phyloP scores from a whole-genome alignment of 2,888 invertebrate genomes.

The Myopa tessellatipennis region DNA sequence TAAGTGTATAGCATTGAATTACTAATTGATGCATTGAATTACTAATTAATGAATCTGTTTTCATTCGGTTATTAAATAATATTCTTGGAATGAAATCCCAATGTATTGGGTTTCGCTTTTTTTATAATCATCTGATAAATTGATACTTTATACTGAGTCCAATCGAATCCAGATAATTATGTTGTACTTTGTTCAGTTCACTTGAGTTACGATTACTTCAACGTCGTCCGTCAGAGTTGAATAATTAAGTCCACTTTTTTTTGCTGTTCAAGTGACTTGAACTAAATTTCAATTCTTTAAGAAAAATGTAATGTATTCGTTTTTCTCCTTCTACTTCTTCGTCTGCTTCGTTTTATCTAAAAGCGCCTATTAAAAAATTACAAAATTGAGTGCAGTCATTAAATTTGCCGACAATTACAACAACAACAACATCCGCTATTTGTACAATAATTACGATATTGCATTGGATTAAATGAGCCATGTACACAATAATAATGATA shows the following conservation, averaged over 20 bases:
- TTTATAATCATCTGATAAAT: no score
- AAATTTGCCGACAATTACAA: not conserved
- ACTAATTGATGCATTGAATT: no score
- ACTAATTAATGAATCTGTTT: no score
- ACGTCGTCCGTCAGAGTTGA: not conserved
- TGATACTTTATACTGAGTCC: no score
- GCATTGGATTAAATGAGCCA: conserved; percentile 1
- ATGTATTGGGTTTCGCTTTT: no score
- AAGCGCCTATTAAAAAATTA: not conserved
- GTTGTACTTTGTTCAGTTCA: conserved; percentile 2
- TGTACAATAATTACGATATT: not conserved
- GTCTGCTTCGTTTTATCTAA: not conserved
- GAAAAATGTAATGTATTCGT: not conserved
- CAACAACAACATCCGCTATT: not conserved
- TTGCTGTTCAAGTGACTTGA: not conserved
- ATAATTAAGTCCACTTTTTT: conserved; percentile 3
- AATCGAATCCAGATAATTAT: not conserved
- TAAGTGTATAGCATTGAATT: no score
- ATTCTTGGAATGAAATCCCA: no score
- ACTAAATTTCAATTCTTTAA: not conserved
- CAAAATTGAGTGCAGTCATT: conserved; percentile 2
- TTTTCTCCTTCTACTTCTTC: not conserved
- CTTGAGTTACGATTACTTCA: no score
- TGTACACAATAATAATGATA: no score
- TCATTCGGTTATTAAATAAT: no score